phyloP scores from a whole-genome alignment of 2,113 vertebrate species.

The Gallinago paraguaiae region DNA sequence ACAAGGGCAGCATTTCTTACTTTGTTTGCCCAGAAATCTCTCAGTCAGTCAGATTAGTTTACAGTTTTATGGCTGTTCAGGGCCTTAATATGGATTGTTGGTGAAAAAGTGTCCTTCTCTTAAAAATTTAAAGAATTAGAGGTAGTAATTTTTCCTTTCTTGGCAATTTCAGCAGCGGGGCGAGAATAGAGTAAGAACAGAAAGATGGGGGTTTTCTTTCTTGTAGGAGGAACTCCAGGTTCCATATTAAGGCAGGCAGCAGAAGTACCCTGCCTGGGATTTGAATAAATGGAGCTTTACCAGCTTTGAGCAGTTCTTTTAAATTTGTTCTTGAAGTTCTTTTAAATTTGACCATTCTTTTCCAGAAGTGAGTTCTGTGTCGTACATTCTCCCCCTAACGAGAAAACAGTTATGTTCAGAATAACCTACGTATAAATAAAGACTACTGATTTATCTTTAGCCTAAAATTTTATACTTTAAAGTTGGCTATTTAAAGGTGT shows the following conservation, averaged over 20 bases:
- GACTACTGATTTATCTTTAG: not conserved
- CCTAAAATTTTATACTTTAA: not conserved
- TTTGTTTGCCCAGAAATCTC: not conserved
- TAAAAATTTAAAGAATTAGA: not conserved
- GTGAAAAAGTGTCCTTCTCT: not conserved
- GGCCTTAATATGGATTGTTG: not conserved
- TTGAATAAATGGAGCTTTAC: not conserved
- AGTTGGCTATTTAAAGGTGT: not conserved
- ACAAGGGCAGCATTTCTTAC: not conserved
- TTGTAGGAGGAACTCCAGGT: not conserved
- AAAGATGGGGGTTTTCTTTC: not conserved
- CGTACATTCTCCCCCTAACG: rapidly evolving
- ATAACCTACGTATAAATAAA: not conserved
- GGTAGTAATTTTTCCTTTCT: not conserved
- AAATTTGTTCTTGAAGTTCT: no score
- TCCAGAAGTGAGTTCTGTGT: not conserved
- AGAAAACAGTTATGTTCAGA: not conserved
- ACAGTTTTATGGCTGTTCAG: not conserved
- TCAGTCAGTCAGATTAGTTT: not conserved
- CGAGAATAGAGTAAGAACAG: not conserved
- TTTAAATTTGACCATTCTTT: not conserved
- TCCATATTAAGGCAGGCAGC: not conserved
- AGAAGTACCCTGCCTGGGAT: not conserved
- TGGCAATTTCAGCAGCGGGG: not conserved
- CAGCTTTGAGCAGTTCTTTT: not conserved